Conservation (phyloP, 2,797 vertebrate species). For the Carcharodon carcharias region DNA sequence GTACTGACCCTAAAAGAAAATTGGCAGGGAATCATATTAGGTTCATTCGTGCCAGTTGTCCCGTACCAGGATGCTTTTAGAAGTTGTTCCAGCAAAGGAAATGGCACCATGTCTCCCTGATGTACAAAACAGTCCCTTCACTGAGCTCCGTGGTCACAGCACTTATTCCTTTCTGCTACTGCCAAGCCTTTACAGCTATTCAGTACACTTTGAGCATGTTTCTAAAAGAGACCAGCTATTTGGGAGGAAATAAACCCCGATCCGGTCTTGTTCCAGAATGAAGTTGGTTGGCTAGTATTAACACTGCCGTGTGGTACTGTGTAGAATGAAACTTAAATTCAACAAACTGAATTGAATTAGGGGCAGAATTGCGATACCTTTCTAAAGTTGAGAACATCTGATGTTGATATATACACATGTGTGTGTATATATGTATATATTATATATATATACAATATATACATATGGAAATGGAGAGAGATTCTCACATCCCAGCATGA, state of each 20-base stretch:
- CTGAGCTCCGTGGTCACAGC: constrained; percentile 8
- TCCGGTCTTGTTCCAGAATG: not conserved
- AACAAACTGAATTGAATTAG: not conserved
- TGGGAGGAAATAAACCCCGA: not conserved
- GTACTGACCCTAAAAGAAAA: not conserved
- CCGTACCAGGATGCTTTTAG: not conserved
- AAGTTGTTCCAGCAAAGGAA: constrained; percentile 14
- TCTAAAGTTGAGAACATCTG: not conserved
- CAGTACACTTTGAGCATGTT: not conserved
- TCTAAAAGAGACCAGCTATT: not conserved
- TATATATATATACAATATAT: not conserved
- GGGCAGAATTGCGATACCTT: not conserved
- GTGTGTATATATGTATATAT: not conserved
- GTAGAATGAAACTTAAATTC: not conserved
- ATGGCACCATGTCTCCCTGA: constrained; percentile 17
- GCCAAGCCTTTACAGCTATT: not conserved
- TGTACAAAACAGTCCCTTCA: not conserved
- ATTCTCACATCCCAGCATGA: not conserved
- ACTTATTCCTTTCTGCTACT: not conserved
- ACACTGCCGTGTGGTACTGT: not conserved
- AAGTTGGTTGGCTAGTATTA: not conserved
- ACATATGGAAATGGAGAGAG: not conserved
- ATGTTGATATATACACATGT: not conserved
- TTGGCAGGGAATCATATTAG: not conserved
- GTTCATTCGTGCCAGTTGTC: not conserved